A percentile compares a stretch with the other conserved stretches of the same genome.
These are phyloP conservation scores for Oryctolagus cuniculus DNA, from an alignment of 2,113 vertebrate genomes.

Conservation along the genomic window DNA sequence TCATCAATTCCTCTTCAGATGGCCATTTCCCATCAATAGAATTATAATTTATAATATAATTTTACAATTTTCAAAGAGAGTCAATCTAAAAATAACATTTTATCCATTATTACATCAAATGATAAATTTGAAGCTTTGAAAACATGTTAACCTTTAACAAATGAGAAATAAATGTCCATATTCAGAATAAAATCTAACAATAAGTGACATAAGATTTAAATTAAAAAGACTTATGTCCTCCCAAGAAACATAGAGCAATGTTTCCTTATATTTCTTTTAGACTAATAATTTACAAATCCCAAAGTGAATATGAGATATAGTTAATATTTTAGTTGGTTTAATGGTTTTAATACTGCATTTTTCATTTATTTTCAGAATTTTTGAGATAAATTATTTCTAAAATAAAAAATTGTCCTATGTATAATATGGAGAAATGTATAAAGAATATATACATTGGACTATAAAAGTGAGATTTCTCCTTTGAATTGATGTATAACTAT, in stretches of 20 bases:
- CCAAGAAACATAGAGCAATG: not conserved
- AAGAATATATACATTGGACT: not conserved
- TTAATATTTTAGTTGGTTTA: not conserved
- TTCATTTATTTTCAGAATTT: slow-evolving; percentile 56
- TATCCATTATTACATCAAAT: slow-evolving; percentile 2
- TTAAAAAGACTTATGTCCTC: not conserved
- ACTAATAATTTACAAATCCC: slow-evolving; percentile 4
- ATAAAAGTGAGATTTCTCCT: not conserved
- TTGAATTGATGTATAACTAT: slow-evolving; percentile 26
- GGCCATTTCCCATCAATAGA: not conserved
- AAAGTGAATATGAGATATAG: not conserved
- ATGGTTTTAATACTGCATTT: not conserved
- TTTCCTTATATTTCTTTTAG: not conserved
- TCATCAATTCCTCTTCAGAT: slow-evolving; percentile 20
- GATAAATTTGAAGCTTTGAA: slow-evolving; percentile 18
- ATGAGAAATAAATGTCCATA: not conserved
- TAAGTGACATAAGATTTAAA: not conserved
- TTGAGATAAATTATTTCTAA: not conserved
- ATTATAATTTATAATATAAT: not conserved
- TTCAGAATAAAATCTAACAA: not conserved
- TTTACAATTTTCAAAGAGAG: slow-evolving; percentile 16
- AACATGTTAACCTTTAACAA: not conserved
- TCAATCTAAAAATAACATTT: slow-evolving; percentile 12
- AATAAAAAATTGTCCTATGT: not conserved
- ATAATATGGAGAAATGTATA: not conserved